These are phyloP conservation scores for Saturnia japonica DNA, from an alignment of 2,888 invertebrate genomes.

Conservation along the genomic window DNA sequence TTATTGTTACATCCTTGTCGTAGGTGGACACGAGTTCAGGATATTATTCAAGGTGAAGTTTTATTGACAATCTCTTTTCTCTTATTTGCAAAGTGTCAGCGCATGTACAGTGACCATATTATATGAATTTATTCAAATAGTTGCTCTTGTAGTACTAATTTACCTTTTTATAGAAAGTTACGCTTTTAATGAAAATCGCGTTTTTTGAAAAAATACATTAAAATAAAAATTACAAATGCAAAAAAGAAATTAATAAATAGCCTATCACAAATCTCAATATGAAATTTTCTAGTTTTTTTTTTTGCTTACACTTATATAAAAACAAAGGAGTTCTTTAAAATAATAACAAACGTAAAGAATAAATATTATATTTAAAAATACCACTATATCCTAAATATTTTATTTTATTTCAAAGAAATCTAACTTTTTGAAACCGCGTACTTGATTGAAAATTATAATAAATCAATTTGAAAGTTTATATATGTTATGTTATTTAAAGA, in stretches of 20 bases:
- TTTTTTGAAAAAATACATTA: not conserved
- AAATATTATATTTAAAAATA: too few relatives aligned
- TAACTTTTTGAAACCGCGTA: too few relatives aligned
- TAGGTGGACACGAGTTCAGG: not conserved
- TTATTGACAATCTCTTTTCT: conserved; percentile 5
- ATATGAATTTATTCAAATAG: not conserved
- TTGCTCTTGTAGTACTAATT: not conserved
- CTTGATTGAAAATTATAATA: too few relatives aligned
- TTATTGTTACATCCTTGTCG: conserved; percentile 2
- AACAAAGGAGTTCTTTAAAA: too few relatives aligned
- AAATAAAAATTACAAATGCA: not conserved
- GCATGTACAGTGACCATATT: not conserved
- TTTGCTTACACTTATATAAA: too few relatives aligned
- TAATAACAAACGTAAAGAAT: too few relatives aligned
- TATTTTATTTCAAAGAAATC: too few relatives aligned
- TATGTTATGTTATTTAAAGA: too few relatives aligned
- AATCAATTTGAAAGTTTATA: too few relatives aligned
- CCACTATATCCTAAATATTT: too few relatives aligned
- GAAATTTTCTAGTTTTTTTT: not conserved
- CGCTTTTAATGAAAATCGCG: too few relatives aligned
- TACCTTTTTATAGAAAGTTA: too few relatives aligned
- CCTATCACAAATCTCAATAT: not conserved
- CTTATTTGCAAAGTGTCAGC: conserved; percentile 1
- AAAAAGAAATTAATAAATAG: not conserved
- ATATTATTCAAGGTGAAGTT: conserved; percentile 8